These are phyloP conservation scores for Callaeas wilsoni DNA, from an alignment of 2,113 vertebrate genomes.

Conservation along the genomic window DNA sequence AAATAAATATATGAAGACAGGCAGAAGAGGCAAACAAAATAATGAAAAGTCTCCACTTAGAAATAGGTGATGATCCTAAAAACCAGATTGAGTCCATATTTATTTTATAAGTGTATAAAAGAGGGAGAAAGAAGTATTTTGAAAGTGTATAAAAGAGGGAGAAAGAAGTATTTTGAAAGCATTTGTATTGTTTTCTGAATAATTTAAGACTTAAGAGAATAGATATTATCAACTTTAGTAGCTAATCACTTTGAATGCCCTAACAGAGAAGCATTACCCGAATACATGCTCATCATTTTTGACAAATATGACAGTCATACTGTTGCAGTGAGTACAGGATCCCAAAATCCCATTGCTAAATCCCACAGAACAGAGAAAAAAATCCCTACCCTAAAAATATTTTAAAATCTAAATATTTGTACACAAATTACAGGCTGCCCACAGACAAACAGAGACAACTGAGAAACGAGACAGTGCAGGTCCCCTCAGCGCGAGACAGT, in stretches of 20 bases:
- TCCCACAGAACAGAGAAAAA: neutral
- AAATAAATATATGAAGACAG: neutral
- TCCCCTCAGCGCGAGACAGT: neutral
- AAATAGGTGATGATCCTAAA: neutral
- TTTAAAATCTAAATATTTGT: neutral
- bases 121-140: neutral
- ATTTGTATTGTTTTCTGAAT: neutral
- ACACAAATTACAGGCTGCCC: neutral
- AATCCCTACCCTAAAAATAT: neutral
- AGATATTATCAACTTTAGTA: neutral
- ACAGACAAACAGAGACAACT: rapidly evolving
- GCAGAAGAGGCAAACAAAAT: neutral
- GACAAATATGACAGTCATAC: neutral
- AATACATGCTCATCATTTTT: neutral
- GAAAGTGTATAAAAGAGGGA: neutral
- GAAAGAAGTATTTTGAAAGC: neutral
- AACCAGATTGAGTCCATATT: neutral
- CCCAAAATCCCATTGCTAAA: neutral
- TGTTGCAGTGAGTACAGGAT: neutral
- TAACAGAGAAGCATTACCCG: neutral
- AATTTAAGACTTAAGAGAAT: neutral
- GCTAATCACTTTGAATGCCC: neutral
- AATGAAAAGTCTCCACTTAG: neutral
- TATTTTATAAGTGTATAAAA: neutral
- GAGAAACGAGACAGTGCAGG: rapidly evolving